Evolutionary conservation across 2,888 invertebrate species (phyloP).

Genomic region (Microctonus brassicae): DNA sequence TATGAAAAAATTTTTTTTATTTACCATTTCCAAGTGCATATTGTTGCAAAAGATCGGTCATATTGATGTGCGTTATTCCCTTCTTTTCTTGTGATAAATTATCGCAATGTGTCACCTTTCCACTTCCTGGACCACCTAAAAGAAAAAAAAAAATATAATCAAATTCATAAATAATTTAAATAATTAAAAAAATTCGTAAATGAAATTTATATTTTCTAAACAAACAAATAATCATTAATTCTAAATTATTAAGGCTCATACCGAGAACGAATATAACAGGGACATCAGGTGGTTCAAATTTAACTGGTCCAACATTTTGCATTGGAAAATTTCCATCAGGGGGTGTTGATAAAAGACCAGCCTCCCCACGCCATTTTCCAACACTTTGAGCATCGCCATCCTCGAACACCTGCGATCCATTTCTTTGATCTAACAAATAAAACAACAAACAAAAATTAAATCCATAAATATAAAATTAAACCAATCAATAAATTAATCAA

Average conservation of each 20-base stretch:
- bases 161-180: no score
- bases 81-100: slow-evolving; percentile 88
- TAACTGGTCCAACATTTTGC: slow-evolving; percentile 85
- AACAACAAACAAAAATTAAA: slow-evolving; percentile 1
- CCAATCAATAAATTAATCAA: not conserved
- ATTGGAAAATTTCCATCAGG: slow-evolving; percentile 81
- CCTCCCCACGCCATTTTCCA: slow-evolving; percentile 71
- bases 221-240: no score
- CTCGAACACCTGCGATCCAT: slow-evolving; percentile 77
- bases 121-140: slow-evolving; percentile 94
- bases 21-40: slow-evolving; percentile 90
- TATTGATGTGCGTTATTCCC: slow-evolving; percentile 89
- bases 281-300: slow-evolving; percentile 87
- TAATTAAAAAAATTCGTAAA: no score
- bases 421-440: slow-evolving; percentile 79
- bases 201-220: no score
- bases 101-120: slow-evolving; percentile 98
- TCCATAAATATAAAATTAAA: not conserved
- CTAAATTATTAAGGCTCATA: slow-evolving; percentile 64
- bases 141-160: no score
- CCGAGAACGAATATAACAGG: slow-evolving; percentile 92
- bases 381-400: slow-evolving; percentile 68
- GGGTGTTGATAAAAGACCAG: slow-evolving; percentile 74
- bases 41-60: slow-evolving; percentile 91
- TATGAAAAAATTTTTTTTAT: slow-evolving; percentile 46